Evolutionary conservation across 2,797 vertebrate genomes (phyloP).

Genomic region (Acrossocheilus wenchowensis): DNA sequence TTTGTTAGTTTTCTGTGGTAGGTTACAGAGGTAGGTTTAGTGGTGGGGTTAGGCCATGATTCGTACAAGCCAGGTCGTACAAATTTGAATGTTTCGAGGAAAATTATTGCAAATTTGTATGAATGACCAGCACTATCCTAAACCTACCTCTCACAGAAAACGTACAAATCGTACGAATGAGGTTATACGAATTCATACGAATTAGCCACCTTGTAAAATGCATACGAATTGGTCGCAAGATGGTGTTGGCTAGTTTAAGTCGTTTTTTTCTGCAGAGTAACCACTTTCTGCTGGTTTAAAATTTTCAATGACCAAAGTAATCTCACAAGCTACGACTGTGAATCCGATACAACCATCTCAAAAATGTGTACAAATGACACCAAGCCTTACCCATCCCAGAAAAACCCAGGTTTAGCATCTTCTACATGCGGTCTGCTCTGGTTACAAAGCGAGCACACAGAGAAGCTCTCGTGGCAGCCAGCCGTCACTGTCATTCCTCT

Average conservation of each 20-base stretch:
- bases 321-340: background rate
- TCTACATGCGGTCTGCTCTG: slow-evolving; percentile 29
- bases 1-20: too few species aligned
- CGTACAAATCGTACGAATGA: too few species aligned
- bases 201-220: background rate
- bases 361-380: slow-evolving; percentile 26
- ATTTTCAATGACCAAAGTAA: background rate
- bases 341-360: slow-evolving; percentile 1
- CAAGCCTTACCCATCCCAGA: slow-evolving; percentile 5
- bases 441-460: slow-evolving; percentile 32
- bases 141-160: too few species aligned
- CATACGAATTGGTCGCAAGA: background rate
- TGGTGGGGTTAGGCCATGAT: too few species aligned
- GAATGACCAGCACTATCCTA: too few species aligned
- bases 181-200: rapidly evolving
- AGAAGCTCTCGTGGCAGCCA: slow-evolving; percentile 21
- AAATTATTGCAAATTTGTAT: too few species aligned
- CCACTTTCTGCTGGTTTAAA: background rate
- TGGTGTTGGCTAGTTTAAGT: background rate
- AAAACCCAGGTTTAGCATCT: slow-evolving; percentile 22
- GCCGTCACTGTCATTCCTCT: slow-evolving; percentile 52
- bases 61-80: too few species aligned
- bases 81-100: too few species aligned
- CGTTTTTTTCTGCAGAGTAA: background rate
- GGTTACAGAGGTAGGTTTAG: too few species aligned